Conservation (phyloP, 2,797 vertebrate genomes). For the Odontamblyopus lacepedii region DNA sequence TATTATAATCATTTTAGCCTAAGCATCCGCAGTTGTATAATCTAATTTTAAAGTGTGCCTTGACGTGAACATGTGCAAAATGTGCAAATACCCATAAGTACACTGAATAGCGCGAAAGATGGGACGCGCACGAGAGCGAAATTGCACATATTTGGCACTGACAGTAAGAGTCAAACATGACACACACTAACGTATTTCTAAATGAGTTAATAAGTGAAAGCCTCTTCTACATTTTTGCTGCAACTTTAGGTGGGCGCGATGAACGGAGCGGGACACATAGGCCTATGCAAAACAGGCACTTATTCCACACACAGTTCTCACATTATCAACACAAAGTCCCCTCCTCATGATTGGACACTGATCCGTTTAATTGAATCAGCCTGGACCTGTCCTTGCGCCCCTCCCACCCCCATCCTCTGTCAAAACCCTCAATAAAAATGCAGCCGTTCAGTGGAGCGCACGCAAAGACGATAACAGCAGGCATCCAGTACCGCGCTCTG, state of each 20-base stretch:
- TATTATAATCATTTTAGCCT: too few relatives aligned
- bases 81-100: too few relatives aligned
- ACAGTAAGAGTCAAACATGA: background rate
- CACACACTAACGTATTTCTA: background rate
- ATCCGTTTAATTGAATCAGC: conserved; percentile 20
- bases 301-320: conserved; percentile 28
- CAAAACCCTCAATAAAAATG: conserved; percentile 46
- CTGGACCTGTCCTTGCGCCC: conserved; percentile 40
- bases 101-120: too few relatives aligned
- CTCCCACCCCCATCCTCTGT: conserved; percentile 58
- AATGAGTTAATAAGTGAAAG: background rate
- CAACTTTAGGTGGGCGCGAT: background rate
- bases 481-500: conserved; percentile 6
- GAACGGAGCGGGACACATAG: background rate
- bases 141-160: too few relatives aligned
- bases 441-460: conserved; percentile 33
- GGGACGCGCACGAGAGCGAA: background rate
- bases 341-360: conserved; percentile 30
- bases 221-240: background rate
- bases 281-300: conserved; percentile 16
- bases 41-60: too few relatives aligned
- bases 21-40: too few relatives aligned
- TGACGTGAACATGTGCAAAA: too few relatives aligned
- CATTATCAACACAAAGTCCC: conserved; percentile 41
- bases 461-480: background rate